Conservation (phyloP, 2,797 vertebrate genomes). For the Coregonus suidteri region DNA sequence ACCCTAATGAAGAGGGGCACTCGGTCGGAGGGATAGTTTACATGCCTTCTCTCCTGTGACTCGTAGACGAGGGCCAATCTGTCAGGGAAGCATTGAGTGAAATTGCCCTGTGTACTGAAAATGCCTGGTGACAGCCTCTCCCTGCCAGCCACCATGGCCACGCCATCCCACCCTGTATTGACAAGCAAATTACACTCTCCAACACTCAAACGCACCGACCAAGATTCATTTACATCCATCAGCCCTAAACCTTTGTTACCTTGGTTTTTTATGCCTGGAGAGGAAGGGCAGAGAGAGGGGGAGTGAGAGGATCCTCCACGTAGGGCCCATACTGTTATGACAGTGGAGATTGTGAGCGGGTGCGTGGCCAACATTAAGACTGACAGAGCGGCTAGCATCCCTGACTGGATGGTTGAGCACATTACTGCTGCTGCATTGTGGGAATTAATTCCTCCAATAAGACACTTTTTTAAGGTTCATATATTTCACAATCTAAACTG, state of each 20-base stretch:
- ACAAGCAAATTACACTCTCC: conserved; percentile 94
- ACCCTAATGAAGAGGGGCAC: conserved; percentile 97
- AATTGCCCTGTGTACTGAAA: conserved; percentile 90
- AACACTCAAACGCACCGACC: conserved; percentile 85
- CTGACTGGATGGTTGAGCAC: conserved; percentile 89
- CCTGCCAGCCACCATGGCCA: conserved; percentile 44
- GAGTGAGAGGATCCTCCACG: conserved; percentile 60
- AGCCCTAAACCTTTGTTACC: conserved; percentile 79
- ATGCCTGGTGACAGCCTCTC: conserved; percentile 86
- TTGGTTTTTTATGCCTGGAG: conserved; percentile 55
- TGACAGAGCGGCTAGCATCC: conserved; percentile 84
- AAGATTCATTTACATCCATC: conserved; percentile 88
- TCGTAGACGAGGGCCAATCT: conserved; percentile 93
- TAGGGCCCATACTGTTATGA: conserved; percentile 81
- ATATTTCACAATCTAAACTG: conserved; percentile 96
- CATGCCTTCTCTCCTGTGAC: conserved; percentile 90
- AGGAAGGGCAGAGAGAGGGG: conserved; percentile 41
- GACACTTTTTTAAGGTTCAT: conserved; percentile 94
- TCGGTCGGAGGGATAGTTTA: conserved; percentile 88
- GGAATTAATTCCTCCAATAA: conserved; percentile 98
- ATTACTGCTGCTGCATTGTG: conserved; percentile 88
- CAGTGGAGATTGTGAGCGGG: conserved; percentile 85
- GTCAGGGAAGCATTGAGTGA: conserved; percentile 93
- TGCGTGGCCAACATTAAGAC: conserved; percentile 89
- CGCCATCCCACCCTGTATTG: conserved; percentile 80